Percentiles rank a stretch among this genome's conserved stretches.
Evolutionary conservation across 2,113 vertebrate species (phyloP).

Genomic region (Ammospiza caudacuta): DNA sequence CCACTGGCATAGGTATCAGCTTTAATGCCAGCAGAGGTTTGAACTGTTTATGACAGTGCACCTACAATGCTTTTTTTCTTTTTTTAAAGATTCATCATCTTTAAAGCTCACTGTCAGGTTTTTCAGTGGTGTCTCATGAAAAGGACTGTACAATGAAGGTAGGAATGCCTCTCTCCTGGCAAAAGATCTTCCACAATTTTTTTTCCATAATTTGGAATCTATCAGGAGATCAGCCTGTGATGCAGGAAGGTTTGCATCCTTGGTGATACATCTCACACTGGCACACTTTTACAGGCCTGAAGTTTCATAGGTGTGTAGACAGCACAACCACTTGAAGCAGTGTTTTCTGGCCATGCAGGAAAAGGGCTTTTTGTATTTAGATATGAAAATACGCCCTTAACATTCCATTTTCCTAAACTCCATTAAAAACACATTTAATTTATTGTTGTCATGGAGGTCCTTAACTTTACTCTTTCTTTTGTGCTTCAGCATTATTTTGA

Average conservation of each 20-base stretch:
- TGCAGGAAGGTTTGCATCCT: constrained; percentile 10
- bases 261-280: neutral
- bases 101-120: constrained; percentile 72
- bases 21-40: constrained; percentile 64
- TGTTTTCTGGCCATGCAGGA: neutral
- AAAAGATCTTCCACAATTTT: constrained; percentile 63
- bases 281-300: neutral
- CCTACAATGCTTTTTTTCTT: constrained; percentile 70
- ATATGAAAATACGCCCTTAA: neutral
- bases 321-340: neutral
- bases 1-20: constrained; percentile 44
- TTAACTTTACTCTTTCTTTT: neutral
- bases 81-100: constrained; percentile 72
- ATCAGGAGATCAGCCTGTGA: constrained; percentile 42
- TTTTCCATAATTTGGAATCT: constrained; percentile 54
- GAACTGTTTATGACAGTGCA: constrained; percentile 63
- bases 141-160: constrained; percentile 68
- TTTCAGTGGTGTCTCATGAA: constrained; percentile 69
- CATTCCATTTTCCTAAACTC: neutral
- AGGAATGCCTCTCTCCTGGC: constrained; percentile 62
- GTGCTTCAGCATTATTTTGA: constrained; percentile 35
- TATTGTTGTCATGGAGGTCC: neutral
- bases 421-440: neutral
- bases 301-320: neutral
- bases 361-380: neutral